phyloP scores from a whole-genome alignment of 2,888 invertebrate species.

The Dromius quadrimaculatus region DNA sequence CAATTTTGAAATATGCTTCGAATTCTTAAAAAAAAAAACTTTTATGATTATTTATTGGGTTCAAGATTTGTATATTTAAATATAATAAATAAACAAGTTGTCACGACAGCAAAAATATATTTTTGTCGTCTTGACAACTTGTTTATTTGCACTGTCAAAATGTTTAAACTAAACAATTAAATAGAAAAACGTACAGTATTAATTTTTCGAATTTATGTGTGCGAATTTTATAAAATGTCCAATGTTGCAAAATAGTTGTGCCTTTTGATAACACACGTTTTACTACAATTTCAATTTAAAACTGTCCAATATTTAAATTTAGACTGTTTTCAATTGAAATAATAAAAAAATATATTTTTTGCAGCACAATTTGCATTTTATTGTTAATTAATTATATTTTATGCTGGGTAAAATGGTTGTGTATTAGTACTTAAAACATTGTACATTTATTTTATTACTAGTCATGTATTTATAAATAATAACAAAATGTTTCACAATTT shows the following conservation, averaged over 20 bases:
- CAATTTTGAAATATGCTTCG: too few species aligned
- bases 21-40: too few species aligned
- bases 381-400: conserved; percentile 8
- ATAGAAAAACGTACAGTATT: too few species aligned
- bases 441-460: conserved; percentile 36
- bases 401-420: conserved; percentile 26
- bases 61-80: too few species aligned
- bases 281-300: too few species aligned
- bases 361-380: conserved; percentile 43
- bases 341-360: conserved; percentile 39
- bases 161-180: too few species aligned
- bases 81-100: too few species aligned
- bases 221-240: conserved; percentile 17
- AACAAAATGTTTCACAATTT: conserved; percentile 59
- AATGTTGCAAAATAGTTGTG: conserved; percentile 51
- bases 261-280: conserved; percentile 49
- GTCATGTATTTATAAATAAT: conserved; percentile 30
- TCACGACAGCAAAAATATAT: too few species aligned
- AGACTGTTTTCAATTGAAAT: conserved; percentile 44
- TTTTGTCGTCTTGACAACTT: too few species aligned
- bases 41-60: too few species aligned
- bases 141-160: too few species aligned
- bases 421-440: conserved; percentile 33
- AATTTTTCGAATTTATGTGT: too few species aligned
- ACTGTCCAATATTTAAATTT: conserved; percentile 44